Percentiles rank a stretch among this genome's conserved stretches.
These are phyloP conservation scores for Drosophila leonis DNA, from an alignment of 2,888 invertebrate genomes.

Conservation along the genomic window DNA sequence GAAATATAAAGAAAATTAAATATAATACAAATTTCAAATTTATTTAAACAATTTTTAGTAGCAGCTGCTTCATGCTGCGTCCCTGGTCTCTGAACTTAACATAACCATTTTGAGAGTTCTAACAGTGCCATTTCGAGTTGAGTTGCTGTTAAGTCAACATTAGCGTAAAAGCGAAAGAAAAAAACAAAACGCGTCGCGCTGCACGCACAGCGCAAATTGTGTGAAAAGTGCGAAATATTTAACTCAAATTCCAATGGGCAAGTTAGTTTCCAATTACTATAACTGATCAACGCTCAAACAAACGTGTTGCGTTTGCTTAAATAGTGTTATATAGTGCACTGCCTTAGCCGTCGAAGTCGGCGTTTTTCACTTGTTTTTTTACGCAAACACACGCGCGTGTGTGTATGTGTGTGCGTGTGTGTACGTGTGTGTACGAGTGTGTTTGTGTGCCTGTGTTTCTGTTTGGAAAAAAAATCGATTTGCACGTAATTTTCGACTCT, in stretches of 20 bases:
- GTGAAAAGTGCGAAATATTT: constrained; percentile 38
- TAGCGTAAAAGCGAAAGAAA: constrained; percentile 38
- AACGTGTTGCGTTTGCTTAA: not conserved
- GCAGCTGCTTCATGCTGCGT: constrained; percentile 41
- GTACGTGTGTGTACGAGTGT: constrained; percentile 36
- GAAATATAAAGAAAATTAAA: not conserved
- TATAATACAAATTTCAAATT: not conserved
- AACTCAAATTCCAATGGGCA: constrained; percentile 18
- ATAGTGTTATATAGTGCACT: constrained; percentile 18
- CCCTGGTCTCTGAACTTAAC: constrained; percentile 20
- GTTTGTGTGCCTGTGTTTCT: constrained; percentile 20
- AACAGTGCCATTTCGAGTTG: constrained; percentile 45
- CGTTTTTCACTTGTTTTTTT: constrained; percentile 74
- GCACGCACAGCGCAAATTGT: constrained; percentile 40
- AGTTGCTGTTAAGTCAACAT: constrained; percentile 36
- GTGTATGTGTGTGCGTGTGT: constrained; percentile 15
- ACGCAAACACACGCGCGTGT: constrained; percentile 50
- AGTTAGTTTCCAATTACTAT: constrained; percentile 26
- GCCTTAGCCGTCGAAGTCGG: constrained; percentile 50
- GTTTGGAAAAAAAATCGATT: constrained; percentile 69
- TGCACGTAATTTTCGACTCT: constrained; percentile 62
- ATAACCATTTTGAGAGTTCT: constrained; percentile 27
- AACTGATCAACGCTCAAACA: not conserved
- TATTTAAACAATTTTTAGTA: constrained; percentile 44
- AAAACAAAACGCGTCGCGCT: constrained; percentile 52